Conservation (phyloP, 2,797 vertebrate species). For the Loris lydekkerianus region DNA sequence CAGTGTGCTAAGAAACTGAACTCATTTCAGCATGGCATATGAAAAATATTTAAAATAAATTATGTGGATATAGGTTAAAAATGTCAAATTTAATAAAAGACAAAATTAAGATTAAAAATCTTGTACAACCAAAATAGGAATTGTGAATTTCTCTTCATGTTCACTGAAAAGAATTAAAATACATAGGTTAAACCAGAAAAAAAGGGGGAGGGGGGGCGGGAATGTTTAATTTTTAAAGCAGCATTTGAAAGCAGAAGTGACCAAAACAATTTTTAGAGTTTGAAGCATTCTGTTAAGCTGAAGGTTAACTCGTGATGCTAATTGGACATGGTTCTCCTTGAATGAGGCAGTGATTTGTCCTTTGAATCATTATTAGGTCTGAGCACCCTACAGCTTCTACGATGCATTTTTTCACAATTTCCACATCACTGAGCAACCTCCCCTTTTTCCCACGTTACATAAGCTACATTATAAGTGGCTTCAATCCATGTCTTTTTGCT, state of each 20-base stretch:
- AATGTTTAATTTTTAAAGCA: background rate
- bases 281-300: background rate
- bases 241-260: background rate
- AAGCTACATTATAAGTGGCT: too few relatives aligned
- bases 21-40: background rate
- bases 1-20: background rate
- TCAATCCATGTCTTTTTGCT: too few relatives aligned
- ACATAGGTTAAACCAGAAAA: background rate
- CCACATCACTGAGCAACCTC: too few relatives aligned
- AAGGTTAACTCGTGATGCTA: too few relatives aligned
- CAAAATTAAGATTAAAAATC: background rate
- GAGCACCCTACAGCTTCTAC: too few relatives aligned
- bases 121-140: background rate
- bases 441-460: too few relatives aligned
- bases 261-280: slow-evolving; percentile 1
- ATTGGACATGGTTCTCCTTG: too few relatives aligned
- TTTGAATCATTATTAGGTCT: too few relatives aligned
- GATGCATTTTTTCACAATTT: too few relatives aligned
- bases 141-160: background rate
- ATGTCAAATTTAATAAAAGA: slow-evolving; percentile 12
- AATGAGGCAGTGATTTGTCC: too few relatives aligned
- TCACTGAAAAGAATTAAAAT: background rate
- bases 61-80: background rate
- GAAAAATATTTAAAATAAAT: slow-evolving; percentile 4
- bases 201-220: background rate